Percentiles rank a stretch among this genome's conserved stretches.
Conservation (phyloP, 2,888 invertebrate genomes). For the Coronaproctus castanopsis region DNA sequence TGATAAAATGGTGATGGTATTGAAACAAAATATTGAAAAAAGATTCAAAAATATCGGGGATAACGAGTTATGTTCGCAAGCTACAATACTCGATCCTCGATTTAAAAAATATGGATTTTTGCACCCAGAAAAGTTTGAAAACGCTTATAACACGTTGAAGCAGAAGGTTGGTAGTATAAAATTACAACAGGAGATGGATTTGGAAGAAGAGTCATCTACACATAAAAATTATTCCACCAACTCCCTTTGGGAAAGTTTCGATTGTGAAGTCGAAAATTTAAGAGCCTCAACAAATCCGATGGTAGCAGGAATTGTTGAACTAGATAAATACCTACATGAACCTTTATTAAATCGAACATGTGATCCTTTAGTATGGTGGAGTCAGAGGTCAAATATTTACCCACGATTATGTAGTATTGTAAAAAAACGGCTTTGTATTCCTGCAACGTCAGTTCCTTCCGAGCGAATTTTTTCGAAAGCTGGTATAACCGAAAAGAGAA, state of each 20-base stretch:
- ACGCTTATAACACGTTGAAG: not conserved
- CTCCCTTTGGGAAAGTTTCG: not conserved
- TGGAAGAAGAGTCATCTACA: not conserved
- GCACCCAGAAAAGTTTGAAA: not conserved
- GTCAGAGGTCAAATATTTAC: not conserved
- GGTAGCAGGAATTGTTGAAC: not conserved
- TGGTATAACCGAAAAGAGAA: too few species aligned
- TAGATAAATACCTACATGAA: constrained; percentile 2
- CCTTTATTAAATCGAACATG: not conserved
- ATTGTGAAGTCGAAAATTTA: not conserved
- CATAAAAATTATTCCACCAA: not conserved
- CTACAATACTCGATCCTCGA: not conserved
- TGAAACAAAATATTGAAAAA: not conserved
- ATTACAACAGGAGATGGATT: not conserved
- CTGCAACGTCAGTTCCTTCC: constrained; percentile 13
- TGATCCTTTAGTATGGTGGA: constrained; percentile 6
- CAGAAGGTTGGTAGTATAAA: not conserved
- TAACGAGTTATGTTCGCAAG: not conserved
- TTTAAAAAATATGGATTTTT: constrained; percentile 8
- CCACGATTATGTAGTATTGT: not conserved
- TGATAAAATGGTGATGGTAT: not conserved
- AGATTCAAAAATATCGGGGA: constrained; percentile 1
- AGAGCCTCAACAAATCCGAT: not conserved
- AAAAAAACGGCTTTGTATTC: constrained; percentile 1
- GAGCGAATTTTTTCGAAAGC: constrained; percentile 10